Percentiles rank a stretch among this genome's conserved stretches.
Conservation (phyloP, 2,888 invertebrate genomes). For the Apamea monoglypha region DNA sequence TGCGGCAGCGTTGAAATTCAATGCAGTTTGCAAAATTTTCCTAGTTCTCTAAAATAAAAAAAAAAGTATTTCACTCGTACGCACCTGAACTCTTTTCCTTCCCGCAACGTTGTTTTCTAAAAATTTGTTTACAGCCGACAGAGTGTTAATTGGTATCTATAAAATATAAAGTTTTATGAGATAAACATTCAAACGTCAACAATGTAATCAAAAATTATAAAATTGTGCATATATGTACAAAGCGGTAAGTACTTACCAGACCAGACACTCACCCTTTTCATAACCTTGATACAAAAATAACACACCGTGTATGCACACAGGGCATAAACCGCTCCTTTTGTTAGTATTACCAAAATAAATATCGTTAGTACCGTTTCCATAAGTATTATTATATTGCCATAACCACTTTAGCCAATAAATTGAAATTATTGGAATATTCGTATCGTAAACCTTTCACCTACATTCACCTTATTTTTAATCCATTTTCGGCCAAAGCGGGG, state of each 20-base stretch:
- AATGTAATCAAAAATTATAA: not conserved
- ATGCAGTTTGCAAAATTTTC: not conserved
- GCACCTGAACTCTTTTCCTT: conserved; percentile 82
- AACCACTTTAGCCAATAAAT: not conserved
- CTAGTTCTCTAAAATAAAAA: not conserved
- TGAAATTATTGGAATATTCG: not conserved
- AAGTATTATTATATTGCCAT: not conserved
- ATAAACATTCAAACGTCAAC: not conserved
- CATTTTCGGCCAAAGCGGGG: not conserved
- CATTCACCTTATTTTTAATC: not conserved
- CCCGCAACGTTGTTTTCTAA: conserved; percentile 88
- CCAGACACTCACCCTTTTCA: conserved; percentile 9
- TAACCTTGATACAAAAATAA: conserved; percentile 1
- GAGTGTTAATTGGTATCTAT: conserved; percentile 92
- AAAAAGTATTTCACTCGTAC: conserved; percentile 22
- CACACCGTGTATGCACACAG: not conserved
- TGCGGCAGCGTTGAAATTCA: conserved; percentile 1
- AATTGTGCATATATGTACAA: conserved; percentile 13
- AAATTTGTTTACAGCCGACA: conserved; percentile 92
- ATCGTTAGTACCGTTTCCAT: not conserved
- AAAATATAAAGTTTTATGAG: conserved; percentile 64
- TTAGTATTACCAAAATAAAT: conserved; percentile 13
- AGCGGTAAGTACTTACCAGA: conserved; percentile 52
- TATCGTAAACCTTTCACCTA: not conserved
- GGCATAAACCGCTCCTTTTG: not conserved